Percentiles rank a stretch among this genome's conserved stretches.
phyloP scores from a whole-genome alignment of 2,113 vertebrate species.

The Diadophis punctatus region DNA sequence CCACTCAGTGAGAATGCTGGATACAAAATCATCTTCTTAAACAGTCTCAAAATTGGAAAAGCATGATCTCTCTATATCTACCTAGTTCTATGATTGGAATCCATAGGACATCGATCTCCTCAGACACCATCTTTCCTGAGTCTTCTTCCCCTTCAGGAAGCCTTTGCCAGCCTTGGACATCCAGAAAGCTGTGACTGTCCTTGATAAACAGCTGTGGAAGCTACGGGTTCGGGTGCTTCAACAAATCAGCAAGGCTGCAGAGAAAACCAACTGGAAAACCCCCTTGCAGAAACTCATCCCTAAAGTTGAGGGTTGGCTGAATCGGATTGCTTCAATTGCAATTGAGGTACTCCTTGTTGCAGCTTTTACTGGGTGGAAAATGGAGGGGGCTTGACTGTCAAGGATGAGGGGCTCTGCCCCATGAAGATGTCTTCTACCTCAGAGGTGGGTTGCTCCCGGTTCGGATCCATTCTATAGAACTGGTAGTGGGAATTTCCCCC shows the following conservation, averaged over 20 bases:
- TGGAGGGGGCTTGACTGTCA: not conserved
- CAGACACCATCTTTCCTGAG: not conserved
- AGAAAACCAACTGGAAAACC: not conserved
- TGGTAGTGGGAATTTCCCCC: no score
- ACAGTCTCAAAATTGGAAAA: not conserved
- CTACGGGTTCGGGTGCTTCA: conserved; percentile 42
- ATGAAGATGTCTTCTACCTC: not conserved
- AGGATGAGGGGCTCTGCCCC: not conserved
- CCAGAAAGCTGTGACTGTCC: conserved; percentile 6
- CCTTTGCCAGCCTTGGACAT: conserved; percentile 35
- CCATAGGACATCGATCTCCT: not conserved
- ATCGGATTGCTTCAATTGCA: not conserved
- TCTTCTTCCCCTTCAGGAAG: conserved; percentile 29
- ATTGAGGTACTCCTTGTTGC: conserved; percentile 46
- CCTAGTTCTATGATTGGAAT: not conserved
- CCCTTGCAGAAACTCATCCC: conserved; percentile 36
- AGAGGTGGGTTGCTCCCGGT: no score
- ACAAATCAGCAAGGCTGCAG: not conserved
- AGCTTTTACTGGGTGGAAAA: not conserved
- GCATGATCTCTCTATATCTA: not conserved
- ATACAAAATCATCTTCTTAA: not conserved
- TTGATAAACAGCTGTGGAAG: conserved; percentile 59
- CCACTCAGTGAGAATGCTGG: no score
- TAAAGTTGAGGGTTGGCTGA: conserved; percentile 59
- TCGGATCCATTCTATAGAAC: no score